These are phyloP conservation scores for Platypus cylindrus DNA, from an alignment of 2,888 invertebrate species.

Conservation along the genomic window DNA sequence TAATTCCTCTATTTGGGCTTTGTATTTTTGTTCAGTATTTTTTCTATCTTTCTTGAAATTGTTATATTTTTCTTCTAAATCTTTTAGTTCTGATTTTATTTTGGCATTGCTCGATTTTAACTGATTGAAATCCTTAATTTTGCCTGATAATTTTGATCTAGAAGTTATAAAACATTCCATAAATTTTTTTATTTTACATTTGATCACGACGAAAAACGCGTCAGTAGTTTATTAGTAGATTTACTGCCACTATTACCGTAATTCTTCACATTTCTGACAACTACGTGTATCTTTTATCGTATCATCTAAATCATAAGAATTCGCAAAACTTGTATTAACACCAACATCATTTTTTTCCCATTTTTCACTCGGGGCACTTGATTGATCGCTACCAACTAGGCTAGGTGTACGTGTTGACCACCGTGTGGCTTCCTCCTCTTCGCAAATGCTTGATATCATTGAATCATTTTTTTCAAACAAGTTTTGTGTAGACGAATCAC, in stretches of 20 bases:
- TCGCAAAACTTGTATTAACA: slow-evolving; percentile 19
- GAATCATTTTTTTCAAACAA: slow-evolving; percentile 1
- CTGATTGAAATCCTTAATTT: slow-evolving; percentile 5
- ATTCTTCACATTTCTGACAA: slow-evolving; percentile 10
- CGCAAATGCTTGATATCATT: slow-evolving; percentile 15
- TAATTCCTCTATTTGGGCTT: slow-evolving; percentile 51
- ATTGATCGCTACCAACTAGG: slow-evolving; percentile 15
- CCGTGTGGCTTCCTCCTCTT: slow-evolving; percentile 20
- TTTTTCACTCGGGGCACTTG: slow-evolving; percentile 10
- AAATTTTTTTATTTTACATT: background rate
- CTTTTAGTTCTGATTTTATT: slow-evolving; percentile 35
- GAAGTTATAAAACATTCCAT: slow-evolving; percentile 1
- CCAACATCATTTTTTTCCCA: slow-evolving; percentile 13
- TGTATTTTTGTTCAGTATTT: slow-evolving; percentile 41
- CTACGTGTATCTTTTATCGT: slow-evolving; percentile 8
- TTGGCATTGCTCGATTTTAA: slow-evolving; percentile 3
- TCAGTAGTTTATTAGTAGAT: background rate
- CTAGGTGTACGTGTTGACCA: slow-evolving; percentile 19
- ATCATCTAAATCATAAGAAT: slow-evolving; percentile 5
- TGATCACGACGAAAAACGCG: background rate
- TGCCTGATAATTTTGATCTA: slow-evolving; percentile 7
- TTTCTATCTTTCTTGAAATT: slow-evolving; percentile 41
- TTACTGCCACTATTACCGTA: slow-evolving; percentile 7
- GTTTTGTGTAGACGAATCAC: too few relatives aligned
- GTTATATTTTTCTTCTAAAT: slow-evolving; percentile 36